phyloP scores from a whole-genome alignment of 2,113 vertebrate genomes.

The Conger conger region DNA sequence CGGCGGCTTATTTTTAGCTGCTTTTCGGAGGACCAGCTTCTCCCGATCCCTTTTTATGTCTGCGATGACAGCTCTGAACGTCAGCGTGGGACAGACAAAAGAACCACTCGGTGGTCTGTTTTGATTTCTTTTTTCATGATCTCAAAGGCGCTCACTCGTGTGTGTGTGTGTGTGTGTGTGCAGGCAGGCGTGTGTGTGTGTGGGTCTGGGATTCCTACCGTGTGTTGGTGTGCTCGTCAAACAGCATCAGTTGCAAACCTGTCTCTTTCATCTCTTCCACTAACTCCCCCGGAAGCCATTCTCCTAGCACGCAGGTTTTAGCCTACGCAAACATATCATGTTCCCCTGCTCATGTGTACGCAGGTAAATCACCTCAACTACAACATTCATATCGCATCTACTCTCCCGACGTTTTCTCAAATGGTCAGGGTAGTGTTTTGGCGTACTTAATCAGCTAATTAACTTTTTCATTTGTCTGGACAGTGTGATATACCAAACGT shows the following conservation, averaged over 20 bases:
- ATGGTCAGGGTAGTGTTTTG: neutral
- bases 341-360: neutral
- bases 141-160: neutral
- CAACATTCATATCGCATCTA: neutral
- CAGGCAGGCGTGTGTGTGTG: neutral
- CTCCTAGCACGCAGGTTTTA: neutral
- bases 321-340: neutral
- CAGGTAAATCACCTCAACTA: slow-evolving; percentile 6
- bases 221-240: neutral
- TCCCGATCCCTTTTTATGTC: slow-evolving; percentile 19
- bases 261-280: neutral
- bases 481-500: neutral
- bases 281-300: neutral
- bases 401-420: neutral
- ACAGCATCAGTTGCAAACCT: neutral
- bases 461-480: neutral
- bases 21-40: slow-evolving; percentile 9
- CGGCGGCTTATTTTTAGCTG: slow-evolving; percentile 27
- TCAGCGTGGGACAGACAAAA: slow-evolving; percentile 1
- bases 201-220: neutral
- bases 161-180: neutral
- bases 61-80: slow-evolving; percentile 24
- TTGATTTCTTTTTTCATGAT: slow-evolving; percentile 15
- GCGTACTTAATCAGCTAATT: neutral
- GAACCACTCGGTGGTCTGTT: slow-evolving; percentile 11